phyloP scores from a whole-genome alignment of 1,140 invertebrate genomes.

The Adoxophyes honmai region DNA sequence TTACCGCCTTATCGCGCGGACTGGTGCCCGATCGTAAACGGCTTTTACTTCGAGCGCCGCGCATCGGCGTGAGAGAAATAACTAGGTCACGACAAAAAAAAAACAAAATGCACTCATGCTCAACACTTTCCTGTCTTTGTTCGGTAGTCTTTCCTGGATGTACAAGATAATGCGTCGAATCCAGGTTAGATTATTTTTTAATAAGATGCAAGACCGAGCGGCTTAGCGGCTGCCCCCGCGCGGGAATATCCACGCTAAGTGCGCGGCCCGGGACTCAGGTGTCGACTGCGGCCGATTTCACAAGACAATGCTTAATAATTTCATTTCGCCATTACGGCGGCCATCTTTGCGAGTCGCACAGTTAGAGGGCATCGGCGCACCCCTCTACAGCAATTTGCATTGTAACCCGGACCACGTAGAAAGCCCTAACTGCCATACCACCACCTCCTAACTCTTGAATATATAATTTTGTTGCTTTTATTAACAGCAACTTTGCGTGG shows the following conservation, averaged over 20 bases:
- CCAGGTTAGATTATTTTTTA: not conserved
- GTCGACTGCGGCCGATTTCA: constrained; percentile 74
- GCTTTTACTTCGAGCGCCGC: not conserved
- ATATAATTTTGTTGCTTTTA: constrained; percentile 77
- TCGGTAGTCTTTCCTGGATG: too few relatives aligned
- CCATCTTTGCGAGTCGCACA: constrained; percentile 74
- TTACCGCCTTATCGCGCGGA: not conserved
- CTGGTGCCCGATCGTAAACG: not conserved
- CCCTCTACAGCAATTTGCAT: constrained; percentile 74
- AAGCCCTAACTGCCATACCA: constrained; percentile 67
- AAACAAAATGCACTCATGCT: too few relatives aligned
- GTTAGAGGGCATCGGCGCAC: constrained; percentile 71
- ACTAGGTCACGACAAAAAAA: too few relatives aligned
- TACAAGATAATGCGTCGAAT: not conserved
- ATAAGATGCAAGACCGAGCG: constrained; percentile 4
- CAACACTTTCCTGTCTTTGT: too few relatives aligned
- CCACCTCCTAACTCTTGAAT: constrained; percentile 75
- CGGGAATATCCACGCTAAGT: constrained; percentile 52
- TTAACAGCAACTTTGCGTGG: constrained; percentile 74
- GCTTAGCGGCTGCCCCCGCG: not conserved
- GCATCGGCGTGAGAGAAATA: too few relatives aligned
- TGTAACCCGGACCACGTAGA: constrained; percentile 75
- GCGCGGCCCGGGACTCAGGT: constrained; percentile 60
- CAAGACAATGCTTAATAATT: constrained; percentile 77
- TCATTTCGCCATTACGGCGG: constrained; percentile 75